These are phyloP conservation scores for Acanthaster planci DNA, from an alignment of 35 echinoderm and acorn worm genomes.

Conservation along the genomic window DNA sequence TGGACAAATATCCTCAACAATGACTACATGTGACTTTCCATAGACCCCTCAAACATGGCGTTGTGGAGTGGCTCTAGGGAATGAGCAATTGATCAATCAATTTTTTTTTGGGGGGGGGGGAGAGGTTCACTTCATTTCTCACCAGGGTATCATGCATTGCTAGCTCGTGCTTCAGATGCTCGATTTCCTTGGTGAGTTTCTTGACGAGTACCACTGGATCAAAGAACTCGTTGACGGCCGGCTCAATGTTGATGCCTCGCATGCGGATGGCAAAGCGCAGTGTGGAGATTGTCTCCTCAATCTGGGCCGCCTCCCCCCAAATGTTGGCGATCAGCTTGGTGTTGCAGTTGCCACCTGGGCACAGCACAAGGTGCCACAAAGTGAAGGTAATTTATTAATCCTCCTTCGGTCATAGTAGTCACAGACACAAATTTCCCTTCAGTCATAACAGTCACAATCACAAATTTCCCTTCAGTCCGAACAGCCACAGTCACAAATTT, in stretches of 20 bases:
- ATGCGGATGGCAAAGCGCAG: slow-evolving; percentile 92
- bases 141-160: slow-evolving; percentile 99
- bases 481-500: too few species aligned
- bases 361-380: not conserved
- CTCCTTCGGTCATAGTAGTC: too few species aligned
- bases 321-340: slow-evolving; percentile 97
- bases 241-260: slow-evolving; percentile 83
- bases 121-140: slow-evolving; percentile 29
- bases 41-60: not conserved
- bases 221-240: slow-evolving; percentile 92
- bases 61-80: not conserved
- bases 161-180: slow-evolving; percentile 94
- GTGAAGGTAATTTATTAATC: not conserved
- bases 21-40: too few species aligned
- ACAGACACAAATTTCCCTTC: too few species aligned
- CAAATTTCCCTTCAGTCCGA: too few species aligned
- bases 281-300: slow-evolving; percentile 96
- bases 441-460: too few species aligned
- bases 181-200: slow-evolving; percentile 97
- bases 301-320: slow-evolving; percentile 88
- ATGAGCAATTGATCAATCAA: too few species aligned
- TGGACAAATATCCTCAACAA: too few species aligned
- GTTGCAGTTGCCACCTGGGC: slow-evolving; percentile 94
- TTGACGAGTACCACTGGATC: slow-evolving; percentile 90
- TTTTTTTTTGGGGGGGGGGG: too few species aligned